Percentiles rank a stretch among this genome's conserved stretches.
Evolutionary conservation across 1,140 invertebrate species (phyloP).

Genomic region (Tetramorium alpestre): DNA sequence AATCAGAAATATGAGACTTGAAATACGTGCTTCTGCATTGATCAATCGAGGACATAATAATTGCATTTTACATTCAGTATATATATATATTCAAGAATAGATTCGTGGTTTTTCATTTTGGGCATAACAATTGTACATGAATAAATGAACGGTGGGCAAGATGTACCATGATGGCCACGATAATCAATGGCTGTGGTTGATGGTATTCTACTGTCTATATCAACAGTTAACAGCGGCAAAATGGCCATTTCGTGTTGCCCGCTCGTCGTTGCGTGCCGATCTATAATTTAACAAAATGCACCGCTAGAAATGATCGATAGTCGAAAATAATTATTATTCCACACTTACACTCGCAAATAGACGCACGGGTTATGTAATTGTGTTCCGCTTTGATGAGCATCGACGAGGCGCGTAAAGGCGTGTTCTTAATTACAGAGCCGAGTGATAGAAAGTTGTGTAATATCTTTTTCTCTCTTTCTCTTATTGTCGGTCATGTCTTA

Average conservation of each 20-base stretch:
- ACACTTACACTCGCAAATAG: constrained; percentile 7
- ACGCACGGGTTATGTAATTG: constrained; percentile 29
- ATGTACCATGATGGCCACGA: constrained; percentile 30
- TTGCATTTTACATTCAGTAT: background rate
- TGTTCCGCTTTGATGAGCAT: constrained; percentile 47
- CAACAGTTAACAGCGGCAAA: constrained; percentile 43
- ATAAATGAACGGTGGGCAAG: constrained; percentile 16
- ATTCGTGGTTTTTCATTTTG: constrained; percentile 45
- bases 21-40: background rate
- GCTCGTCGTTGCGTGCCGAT: constrained; percentile 25
- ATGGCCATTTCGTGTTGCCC: constrained; percentile 48
- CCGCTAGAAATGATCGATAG: constrained; percentile 35
- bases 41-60: background rate
- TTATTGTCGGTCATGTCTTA: background rate
- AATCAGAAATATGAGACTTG: background rate
- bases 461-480: background rate
- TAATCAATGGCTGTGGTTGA: constrained; percentile 51
- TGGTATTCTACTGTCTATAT: constrained; percentile 48
- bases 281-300: constrained; percentile 50
- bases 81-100: background rate
- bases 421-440: constrained; percentile 40
- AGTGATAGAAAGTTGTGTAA: constrained; percentile 20
- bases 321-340: constrained; percentile 53
- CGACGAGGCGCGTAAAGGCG: constrained; percentile 45
- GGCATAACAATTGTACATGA: constrained; percentile 21